Percentiles rank a stretch among this genome's conserved stretches.
Conservation (phyloP, 2,888 invertebrate species). For the Dolomedes plantarius region DNA sequence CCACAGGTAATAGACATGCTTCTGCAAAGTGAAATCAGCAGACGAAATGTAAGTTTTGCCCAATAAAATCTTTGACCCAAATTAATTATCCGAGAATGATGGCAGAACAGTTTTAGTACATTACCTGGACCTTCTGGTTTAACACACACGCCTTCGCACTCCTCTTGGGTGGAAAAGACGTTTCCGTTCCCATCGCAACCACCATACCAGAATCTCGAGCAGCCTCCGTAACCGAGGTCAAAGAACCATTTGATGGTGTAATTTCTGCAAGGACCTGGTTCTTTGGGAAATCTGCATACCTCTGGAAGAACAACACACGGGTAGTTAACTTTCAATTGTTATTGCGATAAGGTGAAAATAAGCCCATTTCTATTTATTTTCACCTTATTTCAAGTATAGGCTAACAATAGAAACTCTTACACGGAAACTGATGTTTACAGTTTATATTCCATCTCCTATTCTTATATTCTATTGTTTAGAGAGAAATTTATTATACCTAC, state of each 20-base stretch:
- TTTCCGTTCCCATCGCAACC: conserved; percentile 94
- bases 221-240: conserved; percentile 90
- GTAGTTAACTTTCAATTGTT: not conserved
- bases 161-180: conserved; percentile 86
- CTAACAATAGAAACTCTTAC: too few relatives aligned
- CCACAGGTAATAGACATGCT: conserved; percentile 85
- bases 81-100: too few relatives aligned
- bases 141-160: conserved; percentile 87
- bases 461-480: too few relatives aligned
- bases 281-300: conserved; percentile 72
- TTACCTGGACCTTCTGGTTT: conserved; percentile 76
- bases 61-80: too few relatives aligned
- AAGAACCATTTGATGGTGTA: conserved; percentile 92
- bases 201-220: conserved; percentile 94
- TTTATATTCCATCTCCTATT: too few relatives aligned
- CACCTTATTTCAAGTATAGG: too few relatives aligned
- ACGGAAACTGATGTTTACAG: not conserved
- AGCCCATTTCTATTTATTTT: too few relatives aligned
- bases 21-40: conserved; percentile 79
- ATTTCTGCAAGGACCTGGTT: conserved; percentile 82
- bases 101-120: too few relatives aligned
- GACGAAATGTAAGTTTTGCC: too few relatives aligned
- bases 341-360: too few relatives aligned
- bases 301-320: conserved; percentile 33
- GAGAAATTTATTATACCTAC: too few relatives aligned